Evolutionary conservation across 2,888 invertebrate species (phyloP).

Genomic region (Mermis nigrescens): DNA sequence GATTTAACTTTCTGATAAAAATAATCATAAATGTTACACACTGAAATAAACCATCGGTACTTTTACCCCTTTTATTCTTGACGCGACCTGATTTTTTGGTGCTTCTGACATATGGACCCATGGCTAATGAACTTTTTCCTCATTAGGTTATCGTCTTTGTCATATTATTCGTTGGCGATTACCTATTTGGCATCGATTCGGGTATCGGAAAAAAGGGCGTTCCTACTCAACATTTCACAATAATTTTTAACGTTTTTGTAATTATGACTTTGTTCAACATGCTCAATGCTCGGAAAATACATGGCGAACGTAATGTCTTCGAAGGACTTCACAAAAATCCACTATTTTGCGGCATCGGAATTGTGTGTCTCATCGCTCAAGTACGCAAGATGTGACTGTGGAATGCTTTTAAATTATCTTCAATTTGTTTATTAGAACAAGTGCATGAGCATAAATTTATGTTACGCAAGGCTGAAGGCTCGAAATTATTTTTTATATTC

Average conservation of each 20-base stretch:
- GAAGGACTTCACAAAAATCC: slow-evolving; percentile 90
- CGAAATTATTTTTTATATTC: too few relatives aligned
- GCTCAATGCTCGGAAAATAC: slow-evolving; percentile 97
- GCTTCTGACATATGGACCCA: too few relatives aligned
- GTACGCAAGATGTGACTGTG: slow-evolving; percentile 42
- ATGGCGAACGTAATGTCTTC: slow-evolving; percentile 94
- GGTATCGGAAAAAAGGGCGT: slow-evolving; percentile 45
- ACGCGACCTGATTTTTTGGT: too few relatives aligned
- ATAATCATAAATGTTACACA: too few relatives aligned
- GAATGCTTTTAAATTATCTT: neutral
- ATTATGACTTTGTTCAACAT: slow-evolving; percentile 99
- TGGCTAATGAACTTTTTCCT: too few relatives aligned
- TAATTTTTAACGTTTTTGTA: slow-evolving; percentile 98
- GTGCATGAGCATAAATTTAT: too few relatives aligned
- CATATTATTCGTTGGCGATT: slow-evolving; percentile 66
- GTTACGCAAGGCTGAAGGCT: too few relatives aligned
- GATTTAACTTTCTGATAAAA: too few relatives aligned
- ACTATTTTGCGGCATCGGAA: slow-evolving; percentile 92
- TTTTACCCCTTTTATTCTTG: too few relatives aligned
- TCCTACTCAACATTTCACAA: slow-evolving; percentile 74
- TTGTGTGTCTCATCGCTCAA: slow-evolving; percentile 77
- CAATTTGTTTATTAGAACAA: neutral
- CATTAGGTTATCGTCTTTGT: slow-evolving; percentile 73
- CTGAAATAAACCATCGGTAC: too few relatives aligned
- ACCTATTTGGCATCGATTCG: slow-evolving; percentile 63